Percentiles rank a stretch among this genome's conserved stretches.
These are phyloP conservation scores for Aphelenchoides besseyi DNA, from an alignment of 1,140 invertebrate species.

Conservation along the genomic window DNA sequence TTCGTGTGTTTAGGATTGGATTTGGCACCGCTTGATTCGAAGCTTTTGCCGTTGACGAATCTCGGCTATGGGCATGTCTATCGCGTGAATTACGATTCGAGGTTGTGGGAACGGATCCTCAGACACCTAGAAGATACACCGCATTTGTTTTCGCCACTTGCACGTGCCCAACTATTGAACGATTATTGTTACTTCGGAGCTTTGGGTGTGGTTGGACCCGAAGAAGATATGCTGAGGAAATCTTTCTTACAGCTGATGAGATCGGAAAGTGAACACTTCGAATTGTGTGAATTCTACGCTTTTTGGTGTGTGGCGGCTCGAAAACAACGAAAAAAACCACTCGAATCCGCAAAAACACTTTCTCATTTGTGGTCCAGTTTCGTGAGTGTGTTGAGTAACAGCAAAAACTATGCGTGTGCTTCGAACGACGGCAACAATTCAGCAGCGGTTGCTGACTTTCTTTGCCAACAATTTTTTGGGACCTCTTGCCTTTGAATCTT, in stretches of 20 bases:
- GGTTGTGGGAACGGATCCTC: constrained; percentile 24
- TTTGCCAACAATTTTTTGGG: constrained; percentile 23
- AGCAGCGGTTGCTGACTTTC: constrained; percentile 12
- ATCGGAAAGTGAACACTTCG: constrained; percentile 26
- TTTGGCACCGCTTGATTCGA: constrained; percentile 21
- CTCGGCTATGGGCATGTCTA: constrained; percentile 26
- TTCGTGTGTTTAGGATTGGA: constrained; percentile 9
- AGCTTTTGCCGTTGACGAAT: constrained; percentile 25
- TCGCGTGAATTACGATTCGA: constrained; percentile 26
- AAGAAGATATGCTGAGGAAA: constrained; percentile 23
- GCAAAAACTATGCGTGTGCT: constrained; percentile 25
- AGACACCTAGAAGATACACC: constrained; percentile 31
- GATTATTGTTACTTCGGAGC: constrained; percentile 25
- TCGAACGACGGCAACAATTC: constrained; percentile 18
- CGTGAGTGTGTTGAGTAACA: constrained; percentile 18
- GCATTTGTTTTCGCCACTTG: constrained; percentile 19
- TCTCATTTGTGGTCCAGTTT: constrained; percentile 12
- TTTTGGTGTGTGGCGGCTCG: constrained; percentile 25
- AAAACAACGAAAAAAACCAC: constrained; percentile 13
- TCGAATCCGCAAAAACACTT: not conserved
- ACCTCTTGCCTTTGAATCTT: constrained; percentile 11
- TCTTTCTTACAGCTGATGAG: constrained; percentile 25
- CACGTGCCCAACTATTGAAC: constrained; percentile 24
- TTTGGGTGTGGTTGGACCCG: constrained; percentile 21
- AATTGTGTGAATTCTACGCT: constrained; percentile 27